Base-by-base conservation (phyloP, 2,113 vertebrate genomes). In the Embiotoca jacksoni region DNA sequence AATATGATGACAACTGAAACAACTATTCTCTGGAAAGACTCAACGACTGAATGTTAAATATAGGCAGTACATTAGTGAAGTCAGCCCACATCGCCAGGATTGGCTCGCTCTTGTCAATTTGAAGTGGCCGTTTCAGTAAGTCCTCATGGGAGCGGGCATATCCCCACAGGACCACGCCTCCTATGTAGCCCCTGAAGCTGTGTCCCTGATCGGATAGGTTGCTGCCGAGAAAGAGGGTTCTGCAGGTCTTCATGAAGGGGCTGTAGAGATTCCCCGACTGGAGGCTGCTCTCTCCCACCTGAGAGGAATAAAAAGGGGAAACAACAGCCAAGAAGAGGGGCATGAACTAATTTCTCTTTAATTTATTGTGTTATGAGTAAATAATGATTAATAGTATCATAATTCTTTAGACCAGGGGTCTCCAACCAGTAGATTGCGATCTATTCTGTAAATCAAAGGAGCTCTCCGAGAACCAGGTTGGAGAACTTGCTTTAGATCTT, bases 251-350 rank as follows among this genome's bases (percentile, higher is more conserved):
- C 95, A 99, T 97, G 90, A 96, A 99, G 14, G 93, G 44, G 3
- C 97, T 98, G 89, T 97, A 95, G 62, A 99, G 93, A 54, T 96
- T 83, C 0, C 98, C 98, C 0, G 87, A 82, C 81, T 97, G 98
- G 49, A 94, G 88, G 0, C 63, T 5, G 3, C 95, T 95, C 0
- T 92, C 96, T n/a, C 95, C 96, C 13, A 98, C 89, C 92, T 93
- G 68, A 41, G 41, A 68, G 23, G 3, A 50, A 49, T 49, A 46
- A 53, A 77, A 4, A 11, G 1, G 10, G 10, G 32, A 63, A 37
- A 23, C 1, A 37, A 46, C 1, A 74, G 16, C 23, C 3, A 47
- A 50, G 47, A 11, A 44, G 31, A 50, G 13, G 8, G 1, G 14
- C 4, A 15, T n/a, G 53, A 72, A 80, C 7, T 41, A 58, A 31